Percentiles rank a stretch among this genome's conserved stretches.
phyloP scores from a whole-genome alignment of 2,797 vertebrate species.

The Aeoliscus strigatus region DNA sequence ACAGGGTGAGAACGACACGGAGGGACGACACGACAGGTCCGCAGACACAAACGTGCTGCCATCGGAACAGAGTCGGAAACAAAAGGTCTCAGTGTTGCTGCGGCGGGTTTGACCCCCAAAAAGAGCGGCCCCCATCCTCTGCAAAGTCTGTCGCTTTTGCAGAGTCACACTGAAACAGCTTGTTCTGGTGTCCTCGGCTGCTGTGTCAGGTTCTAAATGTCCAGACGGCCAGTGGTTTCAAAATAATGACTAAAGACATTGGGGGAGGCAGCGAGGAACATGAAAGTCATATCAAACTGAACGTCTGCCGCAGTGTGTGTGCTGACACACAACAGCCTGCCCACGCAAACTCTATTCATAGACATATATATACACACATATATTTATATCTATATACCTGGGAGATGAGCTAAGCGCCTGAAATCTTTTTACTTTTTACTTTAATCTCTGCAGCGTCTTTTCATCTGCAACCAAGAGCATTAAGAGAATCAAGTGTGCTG shows the following conservation, averaged over 20 bases:
- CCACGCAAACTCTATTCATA: too few relatives aligned
- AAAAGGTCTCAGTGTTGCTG: conserved; percentile 50
- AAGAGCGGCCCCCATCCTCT: conserved; percentile 28
- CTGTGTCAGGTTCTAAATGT: conserved; percentile 51
- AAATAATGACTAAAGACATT: conserved; percentile 12
- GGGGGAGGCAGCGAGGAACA: conserved; percentile 5
- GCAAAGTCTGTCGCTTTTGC: conserved; percentile 51
- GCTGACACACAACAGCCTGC: conserved; percentile 34
- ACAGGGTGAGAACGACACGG: too few relatives aligned
- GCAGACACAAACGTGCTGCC: too few relatives aligned
- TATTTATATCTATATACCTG: conserved; percentile 56
- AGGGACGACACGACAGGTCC: neutral
- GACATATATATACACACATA: conserved; percentile 1
- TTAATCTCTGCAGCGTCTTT: neutral
- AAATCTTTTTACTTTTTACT: conserved; percentile 10
- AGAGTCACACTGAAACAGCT: conserved; percentile 59
- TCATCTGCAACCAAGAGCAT: conserved; percentile 1
- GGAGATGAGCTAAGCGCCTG: conserved; percentile 27
- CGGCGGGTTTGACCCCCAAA: conserved; percentile 52
- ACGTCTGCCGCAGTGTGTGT: conserved; percentile 41
- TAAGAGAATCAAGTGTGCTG: too few relatives aligned
- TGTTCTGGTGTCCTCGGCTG: conserved; percentile 16
- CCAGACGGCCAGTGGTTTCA: conserved; percentile 23
- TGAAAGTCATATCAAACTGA: conserved; percentile 20
- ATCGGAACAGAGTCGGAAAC: conserved; percentile 40